Conservation (phyloP, 2,113 vertebrate genomes). For the Austrofundulus limnaeus region DNA sequence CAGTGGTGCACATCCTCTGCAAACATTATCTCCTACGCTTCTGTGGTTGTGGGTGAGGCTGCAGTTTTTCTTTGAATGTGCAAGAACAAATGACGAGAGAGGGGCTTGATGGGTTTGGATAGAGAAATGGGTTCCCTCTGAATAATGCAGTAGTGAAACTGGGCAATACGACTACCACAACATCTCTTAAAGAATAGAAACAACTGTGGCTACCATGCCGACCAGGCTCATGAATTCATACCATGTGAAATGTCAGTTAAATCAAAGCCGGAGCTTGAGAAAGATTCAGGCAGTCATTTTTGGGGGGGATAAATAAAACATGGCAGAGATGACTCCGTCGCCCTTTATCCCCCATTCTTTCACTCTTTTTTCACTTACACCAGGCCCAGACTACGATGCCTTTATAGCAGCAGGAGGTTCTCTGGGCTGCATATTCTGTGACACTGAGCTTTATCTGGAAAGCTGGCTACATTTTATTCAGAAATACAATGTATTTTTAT, state of each 20-base stretch:
- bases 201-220: conserved; percentile 42
- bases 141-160: conserved; percentile 69
- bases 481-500: neutral
- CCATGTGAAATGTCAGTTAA: conserved; percentile 62
- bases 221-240: conserved; percentile 45
- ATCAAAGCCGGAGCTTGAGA: conserved; percentile 62
- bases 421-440: conserved; percentile 6
- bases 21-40: neutral
- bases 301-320: conserved; percentile 74
- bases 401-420: conserved; percentile 24
- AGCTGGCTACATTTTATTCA: conserved; percentile 8
- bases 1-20: conserved; percentile 1
- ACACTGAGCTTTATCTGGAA: neutral
- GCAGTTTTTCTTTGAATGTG: conserved; percentile 23
- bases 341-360: conserved; percentile 53
- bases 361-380: conserved; percentile 19
- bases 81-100: conserved; percentile 28
- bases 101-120: conserved; percentile 31
- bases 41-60: conserved; percentile 13
- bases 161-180: conserved; percentile 50
- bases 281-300: conserved; percentile 54
- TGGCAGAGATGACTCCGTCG: conserved; percentile 56
- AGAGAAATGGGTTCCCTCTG: conserved; percentile 58
- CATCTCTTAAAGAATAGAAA: conserved; percentile 51
- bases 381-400: neutral